A percentile compares a stretch with the other conserved stretches of the same genome.
Evolutionary conservation across 2,797 vertebrate genomes (phyloP).

Genomic region (Sebastes oblongus): DNA sequence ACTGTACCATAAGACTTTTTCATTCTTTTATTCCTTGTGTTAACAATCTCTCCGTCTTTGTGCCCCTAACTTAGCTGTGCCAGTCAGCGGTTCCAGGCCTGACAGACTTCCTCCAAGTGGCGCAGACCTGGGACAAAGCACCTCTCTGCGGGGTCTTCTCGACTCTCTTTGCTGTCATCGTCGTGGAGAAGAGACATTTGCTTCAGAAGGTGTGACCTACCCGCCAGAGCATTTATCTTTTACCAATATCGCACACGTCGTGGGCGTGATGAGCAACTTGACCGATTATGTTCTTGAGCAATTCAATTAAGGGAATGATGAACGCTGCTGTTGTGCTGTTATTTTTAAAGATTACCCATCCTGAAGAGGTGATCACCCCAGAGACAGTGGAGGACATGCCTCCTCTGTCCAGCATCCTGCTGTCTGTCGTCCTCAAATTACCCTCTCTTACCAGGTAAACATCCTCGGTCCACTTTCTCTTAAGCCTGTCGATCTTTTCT

Average conservation of each 20-base stretch:
- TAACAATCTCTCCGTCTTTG: neutral
- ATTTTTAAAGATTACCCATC: constrained; percentile 76
- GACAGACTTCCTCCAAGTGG: constrained; percentile 82
- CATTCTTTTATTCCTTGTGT: neutral
- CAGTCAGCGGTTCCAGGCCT: constrained; percentile 80
- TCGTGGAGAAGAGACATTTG: constrained; percentile 86
- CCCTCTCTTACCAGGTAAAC: constrained; percentile 84
- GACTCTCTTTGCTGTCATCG: constrained; percentile 85
- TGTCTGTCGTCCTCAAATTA: constrained; percentile 84
- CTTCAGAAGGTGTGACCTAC: constrained; percentile 85
- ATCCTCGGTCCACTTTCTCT: neutral
- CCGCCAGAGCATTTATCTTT: neutral
- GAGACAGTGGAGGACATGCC: constrained; percentile 86
- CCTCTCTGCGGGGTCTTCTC: constrained; percentile 86
- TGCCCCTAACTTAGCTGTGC: constrained; percentile 81
- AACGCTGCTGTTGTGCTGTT: constrained; percentile 1
- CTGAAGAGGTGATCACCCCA: constrained; percentile 79
- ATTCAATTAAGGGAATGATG: neutral
- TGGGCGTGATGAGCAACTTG: neutral
- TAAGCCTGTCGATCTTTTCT: neutral
- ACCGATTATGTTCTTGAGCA: neutral
- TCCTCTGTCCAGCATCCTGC: constrained; percentile 85
- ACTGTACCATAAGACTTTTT: neutral
- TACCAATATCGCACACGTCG: neutral
- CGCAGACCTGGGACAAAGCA: constrained; percentile 76